Percentiles rank a stretch among this genome's conserved stretches.
Evolutionary conservation across 1,140 invertebrate genomes (phyloP).

Genomic region (Cryptotermes secundus): DNA sequence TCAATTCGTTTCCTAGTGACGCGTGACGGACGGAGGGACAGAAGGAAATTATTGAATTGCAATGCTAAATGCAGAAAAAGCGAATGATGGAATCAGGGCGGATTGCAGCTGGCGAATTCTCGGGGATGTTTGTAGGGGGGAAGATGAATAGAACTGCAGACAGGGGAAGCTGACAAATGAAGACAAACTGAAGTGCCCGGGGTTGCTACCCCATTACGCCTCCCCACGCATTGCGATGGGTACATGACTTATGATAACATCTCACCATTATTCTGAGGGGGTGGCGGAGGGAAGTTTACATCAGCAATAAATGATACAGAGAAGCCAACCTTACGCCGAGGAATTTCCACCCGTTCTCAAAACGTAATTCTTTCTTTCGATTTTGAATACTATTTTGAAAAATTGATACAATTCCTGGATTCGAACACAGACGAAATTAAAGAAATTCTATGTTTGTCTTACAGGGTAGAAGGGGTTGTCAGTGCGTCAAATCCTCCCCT

Average conservation of each 20-base stretch:
- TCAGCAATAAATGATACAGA: not conserved
- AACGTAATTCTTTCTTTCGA: too few relatives aligned
- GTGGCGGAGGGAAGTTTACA: not conserved
- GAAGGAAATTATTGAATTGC: not conserved
- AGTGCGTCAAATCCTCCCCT: too few relatives aligned
- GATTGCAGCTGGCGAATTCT: too few relatives aligned
- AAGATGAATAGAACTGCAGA: not conserved
- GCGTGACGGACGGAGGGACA: not conserved
- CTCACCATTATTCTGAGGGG: not conserved
- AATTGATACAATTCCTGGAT: too few relatives aligned
- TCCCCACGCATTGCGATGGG: not conserved
- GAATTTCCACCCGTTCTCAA: too few relatives aligned
- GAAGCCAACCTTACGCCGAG: too few relatives aligned
- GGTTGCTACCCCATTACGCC: not conserved
- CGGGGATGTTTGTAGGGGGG: too few relatives aligned
- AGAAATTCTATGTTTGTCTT: too few relatives aligned
- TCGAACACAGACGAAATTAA: too few relatives aligned
- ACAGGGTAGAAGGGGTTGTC: too few relatives aligned
- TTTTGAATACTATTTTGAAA: too few relatives aligned
- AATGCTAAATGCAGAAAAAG: not conserved
- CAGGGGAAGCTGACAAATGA: slow-evolving; percentile 1
- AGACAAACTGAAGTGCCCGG: not conserved
- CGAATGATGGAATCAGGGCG: not conserved
- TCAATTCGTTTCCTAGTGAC: too few relatives aligned
- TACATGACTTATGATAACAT: slow-evolving; percentile 20